These are phyloP conservation scores for Coilia nasus DNA, from an alignment of 2,797 vertebrate genomes.

Conservation along the genomic window DNA sequence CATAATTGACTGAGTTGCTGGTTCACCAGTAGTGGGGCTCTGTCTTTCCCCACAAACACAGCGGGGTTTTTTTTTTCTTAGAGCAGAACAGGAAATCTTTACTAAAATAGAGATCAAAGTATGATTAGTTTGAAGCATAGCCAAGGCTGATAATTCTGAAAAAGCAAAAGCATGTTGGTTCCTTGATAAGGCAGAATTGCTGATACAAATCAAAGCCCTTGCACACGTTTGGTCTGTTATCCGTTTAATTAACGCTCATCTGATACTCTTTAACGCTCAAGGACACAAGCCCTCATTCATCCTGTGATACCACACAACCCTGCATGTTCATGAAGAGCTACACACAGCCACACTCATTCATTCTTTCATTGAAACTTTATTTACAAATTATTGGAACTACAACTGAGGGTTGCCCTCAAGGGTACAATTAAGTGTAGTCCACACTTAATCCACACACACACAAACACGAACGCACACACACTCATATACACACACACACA, in stretches of 20 bases:
- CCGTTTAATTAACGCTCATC: neutral
- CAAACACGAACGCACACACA: conserved; percentile 5
- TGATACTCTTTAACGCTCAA: neutral
- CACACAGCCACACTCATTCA: neutral
- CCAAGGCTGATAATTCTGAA: neutral
- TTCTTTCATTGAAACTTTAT: no score
- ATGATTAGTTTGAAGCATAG: neutral
- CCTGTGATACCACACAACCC: neutral
- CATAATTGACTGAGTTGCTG: neutral
- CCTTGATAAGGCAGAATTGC: neutral
- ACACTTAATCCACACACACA: conserved; percentile 36
- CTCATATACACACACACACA: conserved; percentile 23
- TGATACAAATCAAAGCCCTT: neutral
- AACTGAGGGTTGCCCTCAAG: no score
- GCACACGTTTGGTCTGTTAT: neutral
- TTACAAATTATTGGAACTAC: no score
- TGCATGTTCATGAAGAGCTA: neutral
- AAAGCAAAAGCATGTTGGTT: neutral
- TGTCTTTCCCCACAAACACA: no score
- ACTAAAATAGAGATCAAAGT: neutral
- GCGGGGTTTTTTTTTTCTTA: neutral
- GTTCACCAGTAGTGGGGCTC: neutral
- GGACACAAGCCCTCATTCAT: neutral
- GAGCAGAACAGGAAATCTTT: neutral
- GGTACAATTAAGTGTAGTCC: no score